phyloP scores from a whole-genome alignment of 2,888 invertebrate species.

The Barypeithes pellucidus region DNA sequence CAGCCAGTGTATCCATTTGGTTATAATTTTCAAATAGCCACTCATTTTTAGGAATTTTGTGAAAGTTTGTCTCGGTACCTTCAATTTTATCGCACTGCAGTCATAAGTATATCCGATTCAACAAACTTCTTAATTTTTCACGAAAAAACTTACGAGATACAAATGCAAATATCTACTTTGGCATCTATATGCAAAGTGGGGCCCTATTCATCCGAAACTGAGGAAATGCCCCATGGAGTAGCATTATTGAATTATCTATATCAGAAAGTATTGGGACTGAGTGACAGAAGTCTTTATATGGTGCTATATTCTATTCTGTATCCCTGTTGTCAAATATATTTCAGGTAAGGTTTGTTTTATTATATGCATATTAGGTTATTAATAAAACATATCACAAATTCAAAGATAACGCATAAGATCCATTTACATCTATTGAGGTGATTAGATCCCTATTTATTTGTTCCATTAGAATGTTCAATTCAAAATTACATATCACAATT shows the following conservation, averaged over 20 bases:
- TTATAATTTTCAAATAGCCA: conserved; percentile 43
- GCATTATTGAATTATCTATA: conserved; percentile 79
- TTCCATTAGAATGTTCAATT: too few relatives aligned
- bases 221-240: conserved; percentile 71
- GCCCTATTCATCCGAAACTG: conserved; percentile 61
- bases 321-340: conserved; percentile 69
- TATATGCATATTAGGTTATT: too few relatives aligned
- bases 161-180: conserved; percentile 73
- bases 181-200: conserved; percentile 74
- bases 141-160: conserved; percentile 71
- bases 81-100: conserved; percentile 73
- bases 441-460: too few relatives aligned
- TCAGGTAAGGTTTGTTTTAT: conserved; percentile 60
- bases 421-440: too few relatives aligned
- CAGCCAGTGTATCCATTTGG: too few relatives aligned
- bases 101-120: conserved; percentile 63
- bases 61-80: conserved; percentile 76
- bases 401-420: too few relatives aligned
- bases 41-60: conserved; percentile 77
- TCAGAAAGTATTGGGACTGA: conserved; percentile 75
- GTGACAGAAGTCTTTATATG: conserved; percentile 73
- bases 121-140: conserved; percentile 62
- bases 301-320: conserved; percentile 72
- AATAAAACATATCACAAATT: too few relatives aligned
- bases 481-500: too few relatives aligned